These are phyloP conservation scores for Gobio occitaniae DNA, from an alignment of 2,797 vertebrate genomes.

Conservation along the genomic window DNA sequence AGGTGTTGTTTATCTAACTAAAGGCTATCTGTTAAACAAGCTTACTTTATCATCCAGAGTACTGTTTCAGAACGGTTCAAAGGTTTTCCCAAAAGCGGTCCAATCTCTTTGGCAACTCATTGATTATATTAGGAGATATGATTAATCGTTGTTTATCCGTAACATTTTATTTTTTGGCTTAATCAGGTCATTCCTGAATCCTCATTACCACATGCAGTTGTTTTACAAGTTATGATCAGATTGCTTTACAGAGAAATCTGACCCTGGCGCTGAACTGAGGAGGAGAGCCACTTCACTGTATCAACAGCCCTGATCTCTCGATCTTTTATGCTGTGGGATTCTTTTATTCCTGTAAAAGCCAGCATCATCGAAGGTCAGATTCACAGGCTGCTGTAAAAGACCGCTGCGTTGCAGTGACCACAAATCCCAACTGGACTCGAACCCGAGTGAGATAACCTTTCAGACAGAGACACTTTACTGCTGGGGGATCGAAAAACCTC, in stretches of 20 bases:
- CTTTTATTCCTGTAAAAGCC: conserved; percentile 41
- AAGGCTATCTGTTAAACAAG: background rate
- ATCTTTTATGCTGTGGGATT: conserved; percentile 37
- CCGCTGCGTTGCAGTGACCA: conserved; percentile 21
- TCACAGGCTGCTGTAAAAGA: conserved; percentile 21
- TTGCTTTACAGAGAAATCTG: conserved; percentile 4
- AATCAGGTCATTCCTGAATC: conserved; percentile 11
- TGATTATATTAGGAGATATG: background rate
- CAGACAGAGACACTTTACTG: conserved; percentile 44
- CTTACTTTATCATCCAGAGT: background rate
- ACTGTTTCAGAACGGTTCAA: background rate
- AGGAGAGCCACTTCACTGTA: conserved; percentile 4
- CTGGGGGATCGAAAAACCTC: conserved; percentile 39
- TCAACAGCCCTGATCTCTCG: conserved; percentile 29
- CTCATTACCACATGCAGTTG: background rate
- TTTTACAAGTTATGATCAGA: conserved; percentile 18
- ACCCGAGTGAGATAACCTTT: conserved; percentile 44
- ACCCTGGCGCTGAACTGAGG: conserved; percentile 20
- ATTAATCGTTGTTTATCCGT: conserved; percentile 13
- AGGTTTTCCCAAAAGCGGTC: background rate
- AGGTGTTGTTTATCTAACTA: conserved; percentile 1
- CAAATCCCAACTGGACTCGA: conserved; percentile 35
- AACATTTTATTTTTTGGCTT: background rate
- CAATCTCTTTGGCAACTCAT: background rate
- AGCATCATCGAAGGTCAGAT: conserved; percentile 32